Percentiles rank a stretch among this genome's conserved stretches.
Conservation (phyloP, 2,113 vertebrate genomes). For the Tringa solitaria region DNA sequence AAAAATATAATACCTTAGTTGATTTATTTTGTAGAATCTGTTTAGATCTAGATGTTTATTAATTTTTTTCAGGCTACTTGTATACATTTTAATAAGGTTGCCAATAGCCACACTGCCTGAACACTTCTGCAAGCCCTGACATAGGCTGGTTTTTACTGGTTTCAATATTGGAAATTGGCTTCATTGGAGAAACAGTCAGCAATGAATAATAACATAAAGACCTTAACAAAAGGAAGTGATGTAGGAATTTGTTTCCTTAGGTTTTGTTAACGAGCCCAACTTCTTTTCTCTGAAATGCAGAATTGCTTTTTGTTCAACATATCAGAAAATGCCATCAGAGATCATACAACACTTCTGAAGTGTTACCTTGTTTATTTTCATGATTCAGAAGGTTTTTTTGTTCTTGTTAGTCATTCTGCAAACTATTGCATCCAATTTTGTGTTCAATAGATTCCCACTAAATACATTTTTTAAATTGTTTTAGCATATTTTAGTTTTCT, state of each 20-base stretch:
- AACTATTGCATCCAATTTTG: neutral
- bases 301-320: neutral
- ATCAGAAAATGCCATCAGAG: neutral
- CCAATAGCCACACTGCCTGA: neutral
- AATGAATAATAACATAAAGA: neutral
- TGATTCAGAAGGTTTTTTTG: neutral
- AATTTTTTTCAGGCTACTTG: neutral
- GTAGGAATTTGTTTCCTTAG: neutral
- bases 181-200: neutral
- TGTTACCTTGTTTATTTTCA: neutral
- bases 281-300: neutral
- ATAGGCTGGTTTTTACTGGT: neutral
- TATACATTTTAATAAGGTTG: neutral
- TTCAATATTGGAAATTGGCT: neutral
- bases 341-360: neutral
- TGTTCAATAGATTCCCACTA: neutral
- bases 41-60: neutral
- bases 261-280: neutral
- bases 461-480: neutral
- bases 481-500: neutral
- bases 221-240: neutral
- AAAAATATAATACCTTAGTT: neutral
- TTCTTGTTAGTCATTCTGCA: neutral
- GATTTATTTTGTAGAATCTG: neutral
- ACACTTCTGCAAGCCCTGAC: neutral